Evolutionary conservation across 2,888 invertebrate genomes (phyloP), one percentile per base, ranked within the genome.

Genomic region (Pteria penguin): DNA sequence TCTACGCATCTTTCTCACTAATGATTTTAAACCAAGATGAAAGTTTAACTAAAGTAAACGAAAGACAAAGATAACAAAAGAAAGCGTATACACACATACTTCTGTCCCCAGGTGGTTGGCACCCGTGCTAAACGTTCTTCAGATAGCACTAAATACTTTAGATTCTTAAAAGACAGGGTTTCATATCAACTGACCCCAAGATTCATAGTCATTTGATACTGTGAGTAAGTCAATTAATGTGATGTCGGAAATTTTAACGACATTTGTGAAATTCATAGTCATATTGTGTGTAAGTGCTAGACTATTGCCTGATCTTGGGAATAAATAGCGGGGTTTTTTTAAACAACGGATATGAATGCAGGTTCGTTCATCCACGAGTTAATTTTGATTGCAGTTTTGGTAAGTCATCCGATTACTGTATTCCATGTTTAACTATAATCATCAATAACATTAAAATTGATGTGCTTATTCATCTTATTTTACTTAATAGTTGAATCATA

Each of bases 101-200:
- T 14, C 31, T 22, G 67, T 67, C 52, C 67, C 67, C 67, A 67
- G 67, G 67, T 27, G 67, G 29, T 22, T 2, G 4, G 14, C 8
- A 26, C 24, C 24, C 4, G 11, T 24, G 27, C 14, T 60, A 60
- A 60, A 27, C 60, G 60, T 8, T 8, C 18, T 14, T 14, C 45
- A 14, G 45, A 45, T 45, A 45, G 8, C 45, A 45, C 45, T 14
- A 45, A 8, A 45, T 45, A 45, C 11, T 45, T 45, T 45, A 45
- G 11, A 45, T 45, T 45, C 45, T 45, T 45, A 45, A 45, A 14
- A 18, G n/a, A n/a, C n/a, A 45, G 18, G 45, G 45, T 18, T 45
- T 14, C 45, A 14, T 45, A 45, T n/a, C n/a, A n/a, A n/a, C n/a
- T n/a, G n/a, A 14, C 11, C 11, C 18, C 11, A 45, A 45, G 45